Conservation (phyloP, 2,797 vertebrate genomes). For the Cygnus olor region DNA sequence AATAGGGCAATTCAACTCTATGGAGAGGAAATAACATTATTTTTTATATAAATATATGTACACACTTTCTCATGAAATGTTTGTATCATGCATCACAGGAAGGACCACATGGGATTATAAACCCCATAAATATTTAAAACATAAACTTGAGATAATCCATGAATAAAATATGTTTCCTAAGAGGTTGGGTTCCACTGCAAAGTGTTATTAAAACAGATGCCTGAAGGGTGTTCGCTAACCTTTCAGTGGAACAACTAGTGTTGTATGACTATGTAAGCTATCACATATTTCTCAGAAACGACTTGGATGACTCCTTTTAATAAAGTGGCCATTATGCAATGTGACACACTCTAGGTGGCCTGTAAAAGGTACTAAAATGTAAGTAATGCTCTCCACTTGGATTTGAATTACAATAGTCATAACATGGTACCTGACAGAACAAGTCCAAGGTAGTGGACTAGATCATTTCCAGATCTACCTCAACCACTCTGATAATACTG, state of each 20-base stretch:
- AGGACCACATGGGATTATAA: not conserved
- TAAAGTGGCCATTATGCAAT: not conserved
- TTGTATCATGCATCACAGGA: not conserved
- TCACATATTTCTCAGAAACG: not conserved
- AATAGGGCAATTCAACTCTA: not conserved
- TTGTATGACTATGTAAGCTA: not conserved
- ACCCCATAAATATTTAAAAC: slow-evolving; percentile 41
- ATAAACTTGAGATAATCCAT: not conserved
- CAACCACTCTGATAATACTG: too few relatives aligned
- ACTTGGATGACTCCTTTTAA: not conserved
- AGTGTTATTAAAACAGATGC: not conserved
- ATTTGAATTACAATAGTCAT: not conserved
- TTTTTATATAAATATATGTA: not conserved
- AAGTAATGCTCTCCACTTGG: not conserved
- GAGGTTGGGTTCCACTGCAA: not conserved
- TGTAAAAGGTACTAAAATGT: not conserved
- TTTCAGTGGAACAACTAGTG: not conserved
- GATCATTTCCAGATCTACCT: too few relatives aligned
- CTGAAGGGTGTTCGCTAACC: not conserved
- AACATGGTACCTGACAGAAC: not conserved
- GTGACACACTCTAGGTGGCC: not conserved
- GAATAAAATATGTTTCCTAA: slow-evolving; percentile 46
- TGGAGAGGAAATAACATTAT: not conserved
- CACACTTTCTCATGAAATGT: not conserved
- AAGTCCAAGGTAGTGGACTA: not conserved